A percentile compares a stretch with the other conserved stretches of the same genome.
Conservation (phyloP, 2,888 invertebrate species). For the Doris montereyensis region DNA sequence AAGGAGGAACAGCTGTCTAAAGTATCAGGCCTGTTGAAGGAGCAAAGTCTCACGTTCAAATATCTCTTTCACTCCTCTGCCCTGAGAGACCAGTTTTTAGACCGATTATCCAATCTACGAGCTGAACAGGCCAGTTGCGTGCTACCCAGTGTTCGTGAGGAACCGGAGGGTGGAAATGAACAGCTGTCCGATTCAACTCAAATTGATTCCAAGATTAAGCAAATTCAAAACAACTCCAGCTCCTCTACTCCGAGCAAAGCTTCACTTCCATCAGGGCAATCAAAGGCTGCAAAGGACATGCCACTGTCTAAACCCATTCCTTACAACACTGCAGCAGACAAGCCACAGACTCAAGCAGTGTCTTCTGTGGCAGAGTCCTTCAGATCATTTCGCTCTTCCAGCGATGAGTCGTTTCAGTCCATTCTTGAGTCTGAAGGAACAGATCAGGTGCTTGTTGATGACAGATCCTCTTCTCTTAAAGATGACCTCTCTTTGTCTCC, state of each 20-base stretch:
- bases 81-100: conserved; percentile 59
- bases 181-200: conserved; percentile 13
- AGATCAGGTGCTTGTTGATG: not conserved
- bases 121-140: conserved; percentile 62
- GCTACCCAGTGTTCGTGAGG: conserved; percentile 59
- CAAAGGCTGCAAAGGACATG: too few relatives aligned
- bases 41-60: not conserved
- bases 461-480: conserved; percentile 18
- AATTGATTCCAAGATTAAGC: not conserved
- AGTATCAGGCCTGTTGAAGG: not conserved
- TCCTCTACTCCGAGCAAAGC: not conserved
- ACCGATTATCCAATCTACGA: conserved; percentile 59
- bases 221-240: not conserved
- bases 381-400: not conserved
- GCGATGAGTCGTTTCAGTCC: not conserved
- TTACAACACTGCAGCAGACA: not conserved
- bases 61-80: conserved; percentile 54
- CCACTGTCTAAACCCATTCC: not conserved
- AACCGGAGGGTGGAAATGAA: conserved; percentile 66
- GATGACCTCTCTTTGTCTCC: conserved; percentile 41
- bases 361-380: not conserved
- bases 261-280: not conserved
- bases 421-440: too few relatives aligned
- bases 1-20: not conserved
- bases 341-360: not conserved